These are phyloP conservation scores for Drosophila percnosoma DNA, from an alignment of 2,888 invertebrate genomes.

Conservation along the genomic window DNA sequence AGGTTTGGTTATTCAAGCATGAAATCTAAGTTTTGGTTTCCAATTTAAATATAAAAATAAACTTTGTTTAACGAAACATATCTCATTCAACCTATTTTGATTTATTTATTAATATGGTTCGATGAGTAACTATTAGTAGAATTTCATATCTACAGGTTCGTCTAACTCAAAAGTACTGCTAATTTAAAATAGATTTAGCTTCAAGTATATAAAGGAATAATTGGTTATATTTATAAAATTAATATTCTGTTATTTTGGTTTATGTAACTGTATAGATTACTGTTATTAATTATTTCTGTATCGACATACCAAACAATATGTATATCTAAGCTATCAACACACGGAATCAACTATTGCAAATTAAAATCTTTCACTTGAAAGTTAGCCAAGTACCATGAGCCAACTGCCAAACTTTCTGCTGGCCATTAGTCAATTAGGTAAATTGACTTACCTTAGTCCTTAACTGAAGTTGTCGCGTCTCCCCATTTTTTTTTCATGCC, in stretches of 20 bases:
- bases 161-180: no score
- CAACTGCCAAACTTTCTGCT: conserved; percentile 60
- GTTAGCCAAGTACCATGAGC: conserved; percentile 34
- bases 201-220: not conserved
- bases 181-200: no score
- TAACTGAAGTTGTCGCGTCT: conserved; percentile 43
- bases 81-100: not conserved
- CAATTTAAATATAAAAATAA: not conserved
- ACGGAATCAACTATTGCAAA: conserved; percentile 25
- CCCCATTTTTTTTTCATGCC: conserved; percentile 26
- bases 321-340: conserved; percentile 7
- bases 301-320: not conserved
- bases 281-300: not conserved
- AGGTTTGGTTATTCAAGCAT: not conserved
- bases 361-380: conserved; percentile 38
- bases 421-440: conserved; percentile 77
- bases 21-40: not conserved
- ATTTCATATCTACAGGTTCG: no score
- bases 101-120: not conserved
- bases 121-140: not conserved
- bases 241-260: not conserved
- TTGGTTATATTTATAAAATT: not conserved
- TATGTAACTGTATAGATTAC: no score
- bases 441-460: conserved; percentile 63
- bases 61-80: not conserved